Conservation (phyloP, 2,797 vertebrate species). For the Enteromius fasciolatus region DNA sequence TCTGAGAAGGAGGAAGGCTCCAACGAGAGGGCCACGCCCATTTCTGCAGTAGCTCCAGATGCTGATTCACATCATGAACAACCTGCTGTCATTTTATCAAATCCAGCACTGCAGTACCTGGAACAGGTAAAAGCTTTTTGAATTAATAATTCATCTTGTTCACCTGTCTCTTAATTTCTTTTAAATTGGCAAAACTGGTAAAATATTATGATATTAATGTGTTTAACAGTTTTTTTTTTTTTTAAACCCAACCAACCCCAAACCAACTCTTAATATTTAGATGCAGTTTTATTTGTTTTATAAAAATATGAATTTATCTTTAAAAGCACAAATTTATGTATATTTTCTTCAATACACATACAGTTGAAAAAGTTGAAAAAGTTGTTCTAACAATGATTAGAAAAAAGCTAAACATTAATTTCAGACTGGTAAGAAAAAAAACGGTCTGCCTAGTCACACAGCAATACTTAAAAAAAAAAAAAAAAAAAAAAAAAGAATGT, state of each 20-base stretch:
- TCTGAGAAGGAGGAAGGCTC: slow-evolving; percentile 18
- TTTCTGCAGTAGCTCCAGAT: slow-evolving; percentile 71
- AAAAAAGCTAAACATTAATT: neutral
- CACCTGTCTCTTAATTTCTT: neutral
- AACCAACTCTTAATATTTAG: neutral
- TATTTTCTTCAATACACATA: slow-evolving; percentile 22
- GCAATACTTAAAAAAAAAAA: neutral
- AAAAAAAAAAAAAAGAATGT: no score
- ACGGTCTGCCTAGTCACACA: neutral
- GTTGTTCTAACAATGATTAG: neutral
- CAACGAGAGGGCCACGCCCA: slow-evolving; percentile 54
- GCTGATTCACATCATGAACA: slow-evolving; percentile 69
- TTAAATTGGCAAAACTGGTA: neutral
- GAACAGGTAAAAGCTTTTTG: slow-evolving; percentile 80
- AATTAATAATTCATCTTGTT: neutral
- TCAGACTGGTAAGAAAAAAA: neutral
- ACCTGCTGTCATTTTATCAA: slow-evolving; percentile 65
- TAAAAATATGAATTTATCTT: neutral
- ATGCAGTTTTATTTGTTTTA: slow-evolving; percentile 29
- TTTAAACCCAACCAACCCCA: neutral
- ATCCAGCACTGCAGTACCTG: slow-evolving; percentile 80
- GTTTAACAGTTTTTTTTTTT: neutral
- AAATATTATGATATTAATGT: neutral
- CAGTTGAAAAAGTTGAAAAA: neutral
- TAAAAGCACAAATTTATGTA: slow-evolving; percentile 6